Percentiles rank a stretch among this genome's conserved stretches.
Conservation (phyloP, 2,113 vertebrate species). For the Dicentrarchus labrax region DNA sequence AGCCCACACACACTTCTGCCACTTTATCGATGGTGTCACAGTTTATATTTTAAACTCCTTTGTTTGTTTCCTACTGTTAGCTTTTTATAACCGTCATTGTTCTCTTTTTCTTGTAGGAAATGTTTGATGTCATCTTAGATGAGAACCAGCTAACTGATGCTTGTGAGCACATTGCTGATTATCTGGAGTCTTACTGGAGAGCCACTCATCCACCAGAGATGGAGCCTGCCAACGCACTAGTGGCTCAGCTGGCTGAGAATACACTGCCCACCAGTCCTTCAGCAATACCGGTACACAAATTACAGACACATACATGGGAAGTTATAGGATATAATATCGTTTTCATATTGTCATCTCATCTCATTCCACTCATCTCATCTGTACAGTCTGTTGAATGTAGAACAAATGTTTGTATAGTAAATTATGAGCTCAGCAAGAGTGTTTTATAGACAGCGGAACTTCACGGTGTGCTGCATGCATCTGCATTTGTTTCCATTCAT, state of each 20-base stretch:
- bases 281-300: constrained; percentile 73
- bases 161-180: constrained; percentile 98
- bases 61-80: background rate
- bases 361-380: constrained; percentile 45
- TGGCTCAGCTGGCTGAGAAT: constrained; percentile 91
- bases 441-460: constrained; percentile 2
- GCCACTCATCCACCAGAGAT: constrained; percentile 95
- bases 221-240: constrained; percentile 88
- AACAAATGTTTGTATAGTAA: background rate
- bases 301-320: background rate
- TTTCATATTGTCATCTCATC: constrained; percentile 36
- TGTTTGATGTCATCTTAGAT: constrained; percentile 97
- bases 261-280: constrained; percentile 89
- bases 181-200: constrained; percentile 98
- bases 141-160: constrained; percentile 98
- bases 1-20: background rate
- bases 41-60: constrained; percentile 1
- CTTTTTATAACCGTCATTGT: background rate
- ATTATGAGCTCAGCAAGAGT: constrained; percentile 13
- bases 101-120: constrained; percentile 84
- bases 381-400: constrained; percentile 17
- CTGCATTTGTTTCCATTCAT: constrained; percentile 44
- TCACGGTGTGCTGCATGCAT: constrained; percentile 17
- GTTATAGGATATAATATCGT: background rate
- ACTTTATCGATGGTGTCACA: constrained; percentile 1